Base-by-base conservation (phyloP, 2,888 invertebrate genomes). In the Alviniconcha strummeri region DNA sequence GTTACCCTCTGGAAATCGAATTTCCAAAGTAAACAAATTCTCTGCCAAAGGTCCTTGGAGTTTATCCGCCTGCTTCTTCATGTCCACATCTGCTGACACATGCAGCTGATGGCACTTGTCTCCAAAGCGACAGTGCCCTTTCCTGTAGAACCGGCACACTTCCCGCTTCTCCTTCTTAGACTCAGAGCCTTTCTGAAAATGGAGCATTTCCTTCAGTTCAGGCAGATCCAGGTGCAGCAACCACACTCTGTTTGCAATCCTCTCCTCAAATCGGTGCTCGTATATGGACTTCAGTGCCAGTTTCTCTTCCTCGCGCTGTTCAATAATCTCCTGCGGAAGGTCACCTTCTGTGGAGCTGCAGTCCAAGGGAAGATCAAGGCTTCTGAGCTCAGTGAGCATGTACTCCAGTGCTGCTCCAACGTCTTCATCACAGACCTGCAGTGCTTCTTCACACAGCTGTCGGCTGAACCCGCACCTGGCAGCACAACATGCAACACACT, bases 391-490 rank as follows among this genome's bases (percentile, higher is more conserved):
- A 81, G 86, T 84, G 54, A 92, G 86, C 9, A 92, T 87, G 80
- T 89, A 90, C 82, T 92, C 92, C 83, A 92, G 86, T 3, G 92
- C 87, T 11, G 87, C 64, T 0, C 92, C 92, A 17, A 91, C 86
- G 79, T 92, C 92, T 19, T 90, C 91, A 85, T 91, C 90, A 87
- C 86, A 88, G 6, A 91, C 81, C 71, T 90, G 89, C 54, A 92
- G 86, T 8, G 92, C 92, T 82, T 90, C 89, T 17, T 85, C 83
- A 84, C 91, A 91, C 54, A 90, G 86, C 9, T 87, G 86, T 71
- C 88, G 88, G 75, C 91, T 90, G 87, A 92, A 92, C 8, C 92
- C 92, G 89, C 91, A 92, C 75, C 92, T 92, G 86, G 17, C 85
- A 86, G 36, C n/a, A 74, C 13, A 56, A 19, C 17, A 76, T 55